Evolutionary conservation across 2,113 vertebrate species (phyloP).

Genomic region (Chaenocephalus aceratus): DNA sequence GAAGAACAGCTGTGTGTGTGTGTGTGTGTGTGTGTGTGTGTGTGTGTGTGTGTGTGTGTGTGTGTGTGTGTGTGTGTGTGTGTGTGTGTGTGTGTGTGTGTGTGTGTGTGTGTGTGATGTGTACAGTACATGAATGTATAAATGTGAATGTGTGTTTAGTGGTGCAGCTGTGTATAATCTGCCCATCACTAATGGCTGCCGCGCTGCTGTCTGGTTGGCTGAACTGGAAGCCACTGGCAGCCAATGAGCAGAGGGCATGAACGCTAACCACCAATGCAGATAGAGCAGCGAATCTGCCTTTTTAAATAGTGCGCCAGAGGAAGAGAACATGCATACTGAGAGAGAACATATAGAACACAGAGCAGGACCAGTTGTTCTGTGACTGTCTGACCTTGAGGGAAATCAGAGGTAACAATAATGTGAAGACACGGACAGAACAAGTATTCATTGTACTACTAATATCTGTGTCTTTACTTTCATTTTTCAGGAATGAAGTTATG

Average conservation of each 20-base stretch:
- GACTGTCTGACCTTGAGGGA: not conserved
- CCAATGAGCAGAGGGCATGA: slow-evolving; percentile 72
- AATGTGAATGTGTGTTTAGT: slow-evolving; percentile 14
- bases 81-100: too few relatives aligned
- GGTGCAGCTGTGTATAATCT: slow-evolving; percentile 65
- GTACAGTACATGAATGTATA: not conserved
- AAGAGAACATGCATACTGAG: slow-evolving; percentile 19
- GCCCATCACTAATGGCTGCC: slow-evolving; percentile 77
- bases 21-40: too few relatives aligned
- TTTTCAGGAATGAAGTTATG: not conserved
- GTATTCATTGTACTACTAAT: not conserved
- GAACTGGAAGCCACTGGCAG: slow-evolving; percentile 42
- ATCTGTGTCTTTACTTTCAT: not conserved
- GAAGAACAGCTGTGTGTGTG: not conserved
- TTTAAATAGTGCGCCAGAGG: slow-evolving; percentile 47
- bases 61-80: too few relatives aligned
- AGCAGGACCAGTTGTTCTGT: not conserved
- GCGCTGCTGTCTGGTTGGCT: slow-evolving; percentile 77
- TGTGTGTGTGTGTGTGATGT: not conserved
- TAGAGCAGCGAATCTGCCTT: slow-evolving; percentile 61
- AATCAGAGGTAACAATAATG: not conserved
- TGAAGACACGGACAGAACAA: not conserved
- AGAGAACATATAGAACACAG: not conserved
- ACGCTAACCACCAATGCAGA: slow-evolving; percentile 44
- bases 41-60: too few relatives aligned